Conservation (phyloP, 2,113 vertebrate species). For the Burhinus bistriatus region DNA sequence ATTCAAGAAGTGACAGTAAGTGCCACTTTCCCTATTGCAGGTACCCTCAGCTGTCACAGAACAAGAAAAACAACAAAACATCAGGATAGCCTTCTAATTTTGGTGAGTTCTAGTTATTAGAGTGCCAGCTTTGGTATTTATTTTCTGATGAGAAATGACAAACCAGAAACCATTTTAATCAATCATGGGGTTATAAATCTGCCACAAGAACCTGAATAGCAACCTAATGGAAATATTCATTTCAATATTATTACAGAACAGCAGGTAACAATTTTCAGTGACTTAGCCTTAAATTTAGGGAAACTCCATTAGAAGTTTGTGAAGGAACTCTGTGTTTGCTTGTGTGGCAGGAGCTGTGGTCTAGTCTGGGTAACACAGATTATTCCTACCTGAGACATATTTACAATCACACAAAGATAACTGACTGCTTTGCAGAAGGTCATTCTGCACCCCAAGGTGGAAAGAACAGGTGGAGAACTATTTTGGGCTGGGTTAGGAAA, state of each 20-base stretch:
- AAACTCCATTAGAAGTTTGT: neutral
- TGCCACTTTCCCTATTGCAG: neutral
- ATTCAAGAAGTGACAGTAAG: neutral
- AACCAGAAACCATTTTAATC: neutral
- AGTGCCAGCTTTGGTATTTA: neutral
- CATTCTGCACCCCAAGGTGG: neutral
- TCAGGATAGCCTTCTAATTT: neutral
- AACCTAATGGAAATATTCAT: neutral
- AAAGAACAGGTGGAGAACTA: constrained; percentile 28
- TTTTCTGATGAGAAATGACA: neutral
- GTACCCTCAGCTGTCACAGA: neutral
- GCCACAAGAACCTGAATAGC: neutral
- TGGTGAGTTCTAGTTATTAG: neutral
- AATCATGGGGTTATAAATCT: neutral
- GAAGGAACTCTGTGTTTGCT: neutral
- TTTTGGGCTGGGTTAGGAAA: neutral
- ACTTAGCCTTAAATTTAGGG: neutral
- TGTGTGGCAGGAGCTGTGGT: neutral
- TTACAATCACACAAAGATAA: neutral
- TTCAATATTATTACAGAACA: neutral
- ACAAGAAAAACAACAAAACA: neutral
- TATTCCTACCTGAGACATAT: neutral
- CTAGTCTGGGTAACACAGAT: neutral
- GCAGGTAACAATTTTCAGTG: neutral
- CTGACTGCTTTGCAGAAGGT: neutral